A percentile compares a stretch with the other conserved stretches of the same genome.
Conservation (phyloP, 2,113 vertebrate species). For the Todiramphus saurophagus region DNA sequence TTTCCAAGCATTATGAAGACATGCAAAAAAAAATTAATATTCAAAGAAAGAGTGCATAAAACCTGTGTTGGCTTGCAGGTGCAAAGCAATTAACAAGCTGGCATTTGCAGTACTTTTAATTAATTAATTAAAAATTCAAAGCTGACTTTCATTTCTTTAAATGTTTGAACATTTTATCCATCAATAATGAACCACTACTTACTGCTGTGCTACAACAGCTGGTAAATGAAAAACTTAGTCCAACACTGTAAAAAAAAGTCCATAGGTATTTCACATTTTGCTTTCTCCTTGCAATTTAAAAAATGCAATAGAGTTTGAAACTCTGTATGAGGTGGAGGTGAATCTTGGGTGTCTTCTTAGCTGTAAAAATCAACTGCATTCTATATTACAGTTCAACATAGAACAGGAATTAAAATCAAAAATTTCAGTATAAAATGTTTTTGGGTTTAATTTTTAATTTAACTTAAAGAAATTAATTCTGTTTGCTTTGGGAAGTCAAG, state of each 20-base stretch:
- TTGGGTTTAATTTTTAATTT: constrained; percentile 26
- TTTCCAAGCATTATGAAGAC: constrained; percentile 86
- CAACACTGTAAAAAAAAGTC: neutral
- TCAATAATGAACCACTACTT: constrained; percentile 82
- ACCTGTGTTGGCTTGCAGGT: constrained; percentile 92
- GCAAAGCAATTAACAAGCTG: constrained; percentile 97
- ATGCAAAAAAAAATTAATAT: constrained; percentile 84
- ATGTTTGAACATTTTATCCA: constrained; percentile 89
- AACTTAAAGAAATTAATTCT: constrained; percentile 34
- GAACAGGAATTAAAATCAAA: constrained; percentile 41
- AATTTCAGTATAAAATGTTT: constrained; percentile 15
- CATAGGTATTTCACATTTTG: constrained; percentile 26
- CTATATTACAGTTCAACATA: constrained; percentile 14
- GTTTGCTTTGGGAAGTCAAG: constrained; percentile 42
- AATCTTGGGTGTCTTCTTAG: neutral
- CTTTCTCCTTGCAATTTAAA: constrained; percentile 8
- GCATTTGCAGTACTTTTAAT: constrained; percentile 96
- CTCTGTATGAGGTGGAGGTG: neutral
- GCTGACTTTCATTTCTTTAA: constrained; percentile 87
- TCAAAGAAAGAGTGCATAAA: constrained; percentile 85
- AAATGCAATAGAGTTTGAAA: constrained; percentile 21
- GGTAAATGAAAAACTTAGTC: constrained; percentile 71
- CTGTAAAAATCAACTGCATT: constrained; percentile 35
- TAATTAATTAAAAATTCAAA: constrained; percentile 96
- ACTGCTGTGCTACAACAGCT: constrained; percentile 74